Conservation (phyloP, 2,888 invertebrate genomes). For the Cheilosia soror region DNA sequence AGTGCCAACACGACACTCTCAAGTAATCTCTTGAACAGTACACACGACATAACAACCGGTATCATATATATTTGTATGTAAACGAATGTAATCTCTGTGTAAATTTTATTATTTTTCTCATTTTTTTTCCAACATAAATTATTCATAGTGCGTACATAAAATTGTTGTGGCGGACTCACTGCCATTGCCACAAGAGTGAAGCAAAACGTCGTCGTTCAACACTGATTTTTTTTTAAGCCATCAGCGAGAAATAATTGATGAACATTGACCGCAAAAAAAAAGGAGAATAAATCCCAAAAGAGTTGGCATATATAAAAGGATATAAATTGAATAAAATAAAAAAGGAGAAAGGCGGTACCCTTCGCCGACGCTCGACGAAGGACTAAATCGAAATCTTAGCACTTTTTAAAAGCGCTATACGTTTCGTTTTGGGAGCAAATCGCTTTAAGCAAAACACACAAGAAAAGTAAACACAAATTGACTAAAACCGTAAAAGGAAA, state of each 20-base stretch:
- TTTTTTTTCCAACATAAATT: slow-evolving; percentile 62
- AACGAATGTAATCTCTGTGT: slow-evolving; percentile 65
- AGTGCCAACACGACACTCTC: slow-evolving; percentile 17
- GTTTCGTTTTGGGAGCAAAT: background rate
- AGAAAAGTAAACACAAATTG: slow-evolving; percentile 17
- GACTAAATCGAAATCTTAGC: slow-evolving; percentile 35
- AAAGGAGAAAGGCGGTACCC: background rate
- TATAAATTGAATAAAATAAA: slow-evolving; percentile 8
- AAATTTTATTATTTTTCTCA: slow-evolving; percentile 67
- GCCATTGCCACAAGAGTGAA: slow-evolving; percentile 36
- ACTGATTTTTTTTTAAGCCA: slow-evolving; percentile 51
- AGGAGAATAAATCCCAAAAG: slow-evolving; percentile 1
- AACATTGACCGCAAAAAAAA: slow-evolving; percentile 50
- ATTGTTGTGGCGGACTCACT: slow-evolving; percentile 53
- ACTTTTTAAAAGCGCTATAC: slow-evolving; percentile 7
- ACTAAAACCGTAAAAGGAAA: slow-evolving; percentile 40
- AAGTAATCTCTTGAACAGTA: slow-evolving; percentile 43
- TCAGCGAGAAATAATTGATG: slow-evolving; percentile 66
- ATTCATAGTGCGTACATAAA: slow-evolving; percentile 68
- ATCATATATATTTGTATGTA: slow-evolving; percentile 47
- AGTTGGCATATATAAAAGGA: slow-evolving; percentile 44
- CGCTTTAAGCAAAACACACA: slow-evolving; percentile 8
- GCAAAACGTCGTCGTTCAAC: slow-evolving; percentile 61
- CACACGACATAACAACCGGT: slow-evolving; percentile 45
- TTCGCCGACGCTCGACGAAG: background rate